A percentile compares a stretch with the other conserved stretches of the same genome.
Conservation (phyloP, 2,797 vertebrate species). For the Gymnothorax reevesii region DNA sequence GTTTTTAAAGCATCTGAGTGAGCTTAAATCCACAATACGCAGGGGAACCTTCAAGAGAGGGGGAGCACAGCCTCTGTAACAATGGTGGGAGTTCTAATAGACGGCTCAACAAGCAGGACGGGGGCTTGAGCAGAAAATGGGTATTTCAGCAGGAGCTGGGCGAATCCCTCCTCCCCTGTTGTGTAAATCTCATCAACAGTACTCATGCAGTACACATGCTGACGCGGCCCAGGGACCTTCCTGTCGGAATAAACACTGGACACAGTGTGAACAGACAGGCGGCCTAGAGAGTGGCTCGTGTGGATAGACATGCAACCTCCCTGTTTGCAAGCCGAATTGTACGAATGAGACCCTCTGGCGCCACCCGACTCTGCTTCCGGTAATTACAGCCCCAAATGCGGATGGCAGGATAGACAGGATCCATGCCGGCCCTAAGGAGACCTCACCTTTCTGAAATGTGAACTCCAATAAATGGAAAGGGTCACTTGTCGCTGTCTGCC, state of each 20-base stretch:
- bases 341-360: not conserved
- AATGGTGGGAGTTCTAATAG: not conserved
- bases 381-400: not conserved
- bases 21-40: conserved; percentile 8
- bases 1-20: not conserved
- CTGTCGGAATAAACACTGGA: not conserved
- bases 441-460: not conserved
- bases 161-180: not conserved
- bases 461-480: not conserved
- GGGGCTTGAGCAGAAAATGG: not conserved
- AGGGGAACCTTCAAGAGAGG: not conserved
- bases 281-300: not conserved
- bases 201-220: not conserved
- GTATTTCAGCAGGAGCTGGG: not conserved
- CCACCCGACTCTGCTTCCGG: not conserved
- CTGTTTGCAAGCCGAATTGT: not conserved
- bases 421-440: not conserved
- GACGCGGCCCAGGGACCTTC: not conserved
- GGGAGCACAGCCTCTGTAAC: not conserved
- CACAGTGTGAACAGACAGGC: not conserved
- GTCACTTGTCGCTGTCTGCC: not conserved
- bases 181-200: not conserved
- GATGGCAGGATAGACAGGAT: not conserved
- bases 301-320: not conserved
- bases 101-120: not conserved